phyloP scores from a whole-genome alignment of 2,113 vertebrate species.

The Copsychus sechellarum region DNA sequence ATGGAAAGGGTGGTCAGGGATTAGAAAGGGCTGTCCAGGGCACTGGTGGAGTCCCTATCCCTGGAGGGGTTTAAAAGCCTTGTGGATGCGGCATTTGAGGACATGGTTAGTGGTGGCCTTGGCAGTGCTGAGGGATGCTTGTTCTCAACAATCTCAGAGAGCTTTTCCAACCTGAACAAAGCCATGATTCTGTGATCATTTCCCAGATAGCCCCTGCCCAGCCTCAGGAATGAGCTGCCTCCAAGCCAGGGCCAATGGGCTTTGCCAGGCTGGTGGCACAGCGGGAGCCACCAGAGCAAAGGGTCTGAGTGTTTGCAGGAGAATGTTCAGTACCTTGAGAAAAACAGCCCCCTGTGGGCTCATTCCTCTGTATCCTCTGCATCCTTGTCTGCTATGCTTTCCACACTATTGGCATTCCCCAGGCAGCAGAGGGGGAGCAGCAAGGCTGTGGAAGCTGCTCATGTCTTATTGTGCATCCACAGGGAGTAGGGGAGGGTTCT shows the following conservation, averaged over 20 bases:
- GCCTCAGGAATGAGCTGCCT: background rate
- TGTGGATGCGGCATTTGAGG: background rate
- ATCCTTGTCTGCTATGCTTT: background rate
- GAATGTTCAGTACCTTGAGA: background rate
- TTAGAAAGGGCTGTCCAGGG: background rate
- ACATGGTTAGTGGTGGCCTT: background rate
- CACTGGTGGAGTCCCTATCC: background rate
- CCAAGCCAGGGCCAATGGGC: background rate
- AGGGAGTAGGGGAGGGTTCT: background rate
- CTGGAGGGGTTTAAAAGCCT: background rate
- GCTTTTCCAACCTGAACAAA: background rate
- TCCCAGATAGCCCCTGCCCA: background rate
- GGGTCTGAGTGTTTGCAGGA: background rate
- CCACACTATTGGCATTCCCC: fast-evolving
- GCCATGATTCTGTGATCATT: background rate
- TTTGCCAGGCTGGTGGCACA: background rate
- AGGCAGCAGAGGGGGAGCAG: background rate
- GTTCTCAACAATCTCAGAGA: background rate
- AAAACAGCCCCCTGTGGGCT: fast-evolving
- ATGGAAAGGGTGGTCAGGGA: background rate
- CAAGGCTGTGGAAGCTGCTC: background rate
- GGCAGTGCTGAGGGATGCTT: background rate
- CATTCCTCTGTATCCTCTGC: background rate
- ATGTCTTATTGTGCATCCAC: background rate
- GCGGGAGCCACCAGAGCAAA: background rate